phyloP scores from a whole-genome alignment of 2,797 vertebrate genomes.

The Pseudochaenichthys georgianus region DNA sequence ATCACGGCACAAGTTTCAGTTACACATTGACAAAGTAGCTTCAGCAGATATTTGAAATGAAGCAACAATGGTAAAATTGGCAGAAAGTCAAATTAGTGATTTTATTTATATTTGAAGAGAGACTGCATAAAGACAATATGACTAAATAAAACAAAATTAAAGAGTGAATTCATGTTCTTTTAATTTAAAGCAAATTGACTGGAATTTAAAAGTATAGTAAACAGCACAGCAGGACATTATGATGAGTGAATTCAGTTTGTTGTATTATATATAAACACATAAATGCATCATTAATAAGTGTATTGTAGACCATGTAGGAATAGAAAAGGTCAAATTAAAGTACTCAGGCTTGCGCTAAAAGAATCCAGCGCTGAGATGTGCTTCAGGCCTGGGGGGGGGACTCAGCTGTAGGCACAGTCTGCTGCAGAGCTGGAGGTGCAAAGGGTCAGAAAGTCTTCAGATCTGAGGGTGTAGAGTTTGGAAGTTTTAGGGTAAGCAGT shows the following conservation, averaged over 20 bases:
- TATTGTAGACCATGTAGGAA: neutral
- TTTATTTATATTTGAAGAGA: neutral
- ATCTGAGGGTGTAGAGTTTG: slow-evolving; percentile 9
- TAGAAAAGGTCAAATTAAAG: neutral
- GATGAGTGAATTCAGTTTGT: neutral
- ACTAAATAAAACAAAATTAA: neutral
- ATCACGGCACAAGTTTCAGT: neutral
- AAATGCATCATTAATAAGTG: neutral
- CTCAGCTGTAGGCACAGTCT: neutral
- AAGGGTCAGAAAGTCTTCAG: slow-evolving; percentile 21
- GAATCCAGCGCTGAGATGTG: neutral
- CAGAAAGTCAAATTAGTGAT: too few species aligned
- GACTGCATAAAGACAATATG: neutral
- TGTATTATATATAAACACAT: neutral
- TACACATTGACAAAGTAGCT: too few species aligned
- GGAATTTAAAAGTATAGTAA: slow-evolving; percentile 4
- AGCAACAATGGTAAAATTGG: neutral
- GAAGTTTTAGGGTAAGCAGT: neutral
- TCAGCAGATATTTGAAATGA: neutral
- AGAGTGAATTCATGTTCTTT: neutral
- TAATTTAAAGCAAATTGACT: neutral
- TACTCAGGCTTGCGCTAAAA: neutral
- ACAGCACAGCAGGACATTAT: neutral
- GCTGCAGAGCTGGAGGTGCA: slow-evolving; percentile 26
- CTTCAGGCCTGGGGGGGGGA: slow-evolving; percentile 4